A percentile compares a stretch with the other conserved stretches of the same genome.
Evolutionary conservation across 2,888 invertebrate species (phyloP).

Genomic region (Balanococcus diminutus): DNA sequence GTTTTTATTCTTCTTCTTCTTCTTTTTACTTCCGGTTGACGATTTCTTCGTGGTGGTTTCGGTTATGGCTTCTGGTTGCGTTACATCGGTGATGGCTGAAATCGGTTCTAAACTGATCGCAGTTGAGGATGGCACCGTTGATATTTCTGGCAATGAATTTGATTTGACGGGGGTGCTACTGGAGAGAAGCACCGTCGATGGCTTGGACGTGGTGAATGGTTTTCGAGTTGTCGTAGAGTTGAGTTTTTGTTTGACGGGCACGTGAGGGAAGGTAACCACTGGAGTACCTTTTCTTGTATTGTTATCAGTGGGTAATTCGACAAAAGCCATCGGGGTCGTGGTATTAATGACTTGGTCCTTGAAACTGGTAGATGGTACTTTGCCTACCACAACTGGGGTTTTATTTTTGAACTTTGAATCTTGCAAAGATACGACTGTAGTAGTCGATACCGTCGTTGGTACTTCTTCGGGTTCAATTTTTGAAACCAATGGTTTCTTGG

Average conservation of each 20-base stretch:
- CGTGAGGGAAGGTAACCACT: constrained; percentile 57
- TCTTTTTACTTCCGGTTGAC: constrained; percentile 58
- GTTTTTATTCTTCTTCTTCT: constrained; percentile 62
- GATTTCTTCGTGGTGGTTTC: constrained; percentile 60
- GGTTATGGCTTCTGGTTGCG: neutral
- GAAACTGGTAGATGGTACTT: constrained; percentile 60
- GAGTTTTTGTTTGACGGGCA: constrained; percentile 56
- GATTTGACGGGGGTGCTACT: constrained; percentile 12
- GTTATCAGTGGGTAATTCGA: constrained; percentile 60
- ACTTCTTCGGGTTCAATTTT: constrained; percentile 41
- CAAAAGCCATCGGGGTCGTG: constrained; percentile 58
- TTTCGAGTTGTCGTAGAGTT: constrained; percentile 57
- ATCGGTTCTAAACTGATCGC: constrained; percentile 54
- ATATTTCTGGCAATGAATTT: constrained; percentile 36
- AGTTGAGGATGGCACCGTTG: constrained; percentile 53
- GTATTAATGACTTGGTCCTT: constrained; percentile 58
- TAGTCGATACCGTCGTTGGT: constrained; percentile 43
- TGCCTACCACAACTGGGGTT: constrained; percentile 59
- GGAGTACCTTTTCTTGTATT: constrained; percentile 57
- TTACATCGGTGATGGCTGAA: constrained; percentile 43
- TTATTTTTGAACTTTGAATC: constrained; percentile 59
- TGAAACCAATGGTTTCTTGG: constrained; percentile 25
- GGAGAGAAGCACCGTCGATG: constrained; percentile 47
- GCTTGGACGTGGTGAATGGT: constrained; percentile 49
- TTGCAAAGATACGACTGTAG: constrained; percentile 58